A percentile compares a stretch with the other conserved stretches of the same genome.
These are phyloP conservation scores for Lepus americanus DNA, from an alignment of 2,113 vertebrate genomes.

Conservation along the genomic window DNA sequence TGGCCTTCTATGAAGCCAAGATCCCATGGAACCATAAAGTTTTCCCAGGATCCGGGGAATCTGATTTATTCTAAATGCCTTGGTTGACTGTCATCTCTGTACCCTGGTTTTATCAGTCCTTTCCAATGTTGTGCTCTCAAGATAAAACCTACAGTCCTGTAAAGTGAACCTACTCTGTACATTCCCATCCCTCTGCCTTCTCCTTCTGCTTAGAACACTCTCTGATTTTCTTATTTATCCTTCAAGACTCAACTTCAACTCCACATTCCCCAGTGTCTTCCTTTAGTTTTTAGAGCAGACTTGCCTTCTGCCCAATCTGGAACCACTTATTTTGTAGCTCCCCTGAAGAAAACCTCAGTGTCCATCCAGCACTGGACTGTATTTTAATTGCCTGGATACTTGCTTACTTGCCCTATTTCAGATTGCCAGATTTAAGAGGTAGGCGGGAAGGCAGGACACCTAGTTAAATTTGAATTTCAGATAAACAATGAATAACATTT, in stretches of 20 bases:
- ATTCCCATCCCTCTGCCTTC: neutral
- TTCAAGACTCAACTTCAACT: neutral
- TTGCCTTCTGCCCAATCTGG: neutral
- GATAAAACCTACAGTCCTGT: neutral
- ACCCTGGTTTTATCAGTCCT: neutral
- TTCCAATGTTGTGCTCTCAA: neutral
- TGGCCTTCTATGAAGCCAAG: neutral
- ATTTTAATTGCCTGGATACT: neutral
- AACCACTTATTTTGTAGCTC: neutral
- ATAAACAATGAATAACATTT: constrained; percentile 25
- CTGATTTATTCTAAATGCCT: neutral
- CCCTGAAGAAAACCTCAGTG: neutral
- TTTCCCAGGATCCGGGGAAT: neutral
- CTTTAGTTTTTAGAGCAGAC: neutral
- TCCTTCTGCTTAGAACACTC: neutral
- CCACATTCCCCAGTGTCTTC: neutral
- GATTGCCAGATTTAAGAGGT: too few species aligned
- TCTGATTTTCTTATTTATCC: neutral
- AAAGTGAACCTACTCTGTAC: neutral
- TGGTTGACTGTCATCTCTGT: too few species aligned
- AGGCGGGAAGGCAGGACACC: neutral
- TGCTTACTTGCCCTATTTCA: neutral
- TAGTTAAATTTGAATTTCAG: constrained; percentile 3
- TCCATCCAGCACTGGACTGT: neutral
- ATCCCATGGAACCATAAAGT: neutral